Evolutionary conservation across 2,888 invertebrate genomes (phyloP).

Genomic region (Spodoptera littoralis): DNA sequence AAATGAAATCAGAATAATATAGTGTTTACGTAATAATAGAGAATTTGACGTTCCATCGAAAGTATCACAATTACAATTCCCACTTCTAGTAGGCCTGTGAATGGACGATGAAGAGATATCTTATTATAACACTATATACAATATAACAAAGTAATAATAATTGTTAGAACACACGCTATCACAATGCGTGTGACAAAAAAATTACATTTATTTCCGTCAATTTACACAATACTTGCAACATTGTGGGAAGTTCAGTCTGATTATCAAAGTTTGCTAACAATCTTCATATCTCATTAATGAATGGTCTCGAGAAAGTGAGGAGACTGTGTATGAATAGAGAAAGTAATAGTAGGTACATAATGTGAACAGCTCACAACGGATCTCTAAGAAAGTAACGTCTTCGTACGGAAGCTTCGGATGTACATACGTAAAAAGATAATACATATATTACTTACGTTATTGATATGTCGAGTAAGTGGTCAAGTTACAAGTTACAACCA

Average conservation of each 20-base stretch:
- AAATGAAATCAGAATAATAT: background rate
- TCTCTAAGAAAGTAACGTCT: slow-evolving; percentile 76
- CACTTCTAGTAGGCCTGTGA: slow-evolving; percentile 37
- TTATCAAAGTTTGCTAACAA: slow-evolving; percentile 75
- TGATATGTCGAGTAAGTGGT: too few species aligned
- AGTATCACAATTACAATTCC: slow-evolving; percentile 12
- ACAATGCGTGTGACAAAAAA: slow-evolving; percentile 54
- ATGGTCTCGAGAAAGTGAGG: slow-evolving; percentile 79
- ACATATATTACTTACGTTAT: slow-evolving; percentile 3
- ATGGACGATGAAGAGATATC: slow-evolving; percentile 32
- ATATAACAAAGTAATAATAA: slow-evolving; percentile 40
- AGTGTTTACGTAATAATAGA: background rate
- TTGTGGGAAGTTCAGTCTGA: slow-evolving; percentile 68
- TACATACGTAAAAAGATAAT: slow-evolving; percentile 22
- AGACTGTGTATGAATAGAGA: slow-evolving; percentile 82
- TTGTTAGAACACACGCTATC: slow-evolving; percentile 50
- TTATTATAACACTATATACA: slow-evolving; percentile 46
- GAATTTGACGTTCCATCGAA: slow-evolving; percentile 10
- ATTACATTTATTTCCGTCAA: slow-evolving; percentile 59
- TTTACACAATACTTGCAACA: slow-evolving; percentile 71
- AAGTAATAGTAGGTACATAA: slow-evolving; percentile 70
- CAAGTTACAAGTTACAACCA: too few species aligned
- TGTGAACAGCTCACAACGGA: slow-evolving; percentile 67
- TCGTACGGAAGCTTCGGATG: slow-evolving; percentile 55
- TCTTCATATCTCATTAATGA: slow-evolving; percentile 75